Evolutionary conservation across 2,888 invertebrate genomes (phyloP).

Genomic region (Diaphora mendica): DNA sequence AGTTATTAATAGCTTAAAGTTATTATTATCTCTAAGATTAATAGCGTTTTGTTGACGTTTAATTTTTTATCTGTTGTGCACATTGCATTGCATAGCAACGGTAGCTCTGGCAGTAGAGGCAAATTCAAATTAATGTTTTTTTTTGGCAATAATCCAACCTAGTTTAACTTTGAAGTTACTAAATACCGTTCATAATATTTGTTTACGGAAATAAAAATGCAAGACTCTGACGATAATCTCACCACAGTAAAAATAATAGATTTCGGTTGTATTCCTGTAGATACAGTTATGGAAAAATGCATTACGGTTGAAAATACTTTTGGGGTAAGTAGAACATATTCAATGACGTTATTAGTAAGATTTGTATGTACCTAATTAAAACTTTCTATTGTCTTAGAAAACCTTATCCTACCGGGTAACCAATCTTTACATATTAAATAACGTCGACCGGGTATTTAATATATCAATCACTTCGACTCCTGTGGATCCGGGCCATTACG

Average conservation of each 20-base stretch:
- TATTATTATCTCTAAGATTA: too few relatives aligned
- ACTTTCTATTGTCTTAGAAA: conserved; percentile 58
- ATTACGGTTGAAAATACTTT: conserved; percentile 66
- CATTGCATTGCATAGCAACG: neutral
- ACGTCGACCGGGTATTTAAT: conserved; percentile 75
- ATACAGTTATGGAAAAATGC: conserved; percentile 65
- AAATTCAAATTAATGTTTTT: neutral
- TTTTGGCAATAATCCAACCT: neutral
- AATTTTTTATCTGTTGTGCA: neutral
- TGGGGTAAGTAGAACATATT: conserved; percentile 25
- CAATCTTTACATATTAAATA: conserved; percentile 70
- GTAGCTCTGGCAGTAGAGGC: neutral
- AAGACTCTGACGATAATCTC: conserved; percentile 62
- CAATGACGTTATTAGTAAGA: neutral
- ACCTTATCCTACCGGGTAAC: conserved; percentile 70
- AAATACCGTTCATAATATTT: neutral
- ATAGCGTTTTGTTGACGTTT: neutral
- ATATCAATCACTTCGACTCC: conserved; percentile 64
- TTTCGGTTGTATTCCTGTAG: conserved; percentile 74
- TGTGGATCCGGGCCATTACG: conserved; percentile 64
- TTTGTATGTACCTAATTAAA: neutral
- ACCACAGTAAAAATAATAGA: conserved; percentile 66
- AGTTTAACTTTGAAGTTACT: neutral
- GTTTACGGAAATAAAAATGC: conserved; percentile 38
- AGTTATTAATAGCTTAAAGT: too few relatives aligned